Base-by-base conservation (phyloP, 2,113 vertebrate species). In the Malurus elegans region DNA sequence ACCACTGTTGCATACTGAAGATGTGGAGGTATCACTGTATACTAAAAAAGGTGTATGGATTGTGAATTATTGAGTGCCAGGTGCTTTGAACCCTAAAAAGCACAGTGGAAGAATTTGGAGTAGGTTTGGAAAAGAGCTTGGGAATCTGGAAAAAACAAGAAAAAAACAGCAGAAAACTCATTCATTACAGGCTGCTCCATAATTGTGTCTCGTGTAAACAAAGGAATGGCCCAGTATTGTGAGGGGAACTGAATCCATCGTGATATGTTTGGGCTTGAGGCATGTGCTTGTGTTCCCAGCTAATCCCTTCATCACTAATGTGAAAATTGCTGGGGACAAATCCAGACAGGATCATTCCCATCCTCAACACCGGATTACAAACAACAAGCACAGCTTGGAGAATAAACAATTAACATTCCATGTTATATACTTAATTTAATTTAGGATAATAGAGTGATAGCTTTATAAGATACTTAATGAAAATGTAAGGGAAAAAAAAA, bases 301-400 rank as follows among this genome's bases (percentile, higher is more conserved):
- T 96, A 92, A 96, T 92, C 92, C 92, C 62, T 54, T 65, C 45
- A 94, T 79, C 88, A 65, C 53, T 65, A 88, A 70, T 58, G 88
- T 82, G 88, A 73, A 71, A 92, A 93, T 69, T 90, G 25, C 79
- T 69, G 31, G 40, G 66, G 62, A 60, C 69, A 5, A 5, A 71
- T 10, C 40, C 44, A 53, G 81, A 28, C 51, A 81, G 53, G 58
- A 65, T 1, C 58, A 51, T 66, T 66, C 20, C 2, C 14, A 53
- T 76, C 29, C 78, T 71, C 54, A 44, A 10, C 28, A 40, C 56
- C 19, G 53, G 50, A 73, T 73, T 82, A 69, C 60, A 90, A 88
- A 86, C 66, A 92, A 74, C 11, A 73, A 84, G 51, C 75, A 47
- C 17, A 34, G 42, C 66, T 38, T 70, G 60, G 78, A 74, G 60